phyloP scores from a whole-genome alignment of 1,140 invertebrate genomes.

The Sycophaga agraensis region DNA sequence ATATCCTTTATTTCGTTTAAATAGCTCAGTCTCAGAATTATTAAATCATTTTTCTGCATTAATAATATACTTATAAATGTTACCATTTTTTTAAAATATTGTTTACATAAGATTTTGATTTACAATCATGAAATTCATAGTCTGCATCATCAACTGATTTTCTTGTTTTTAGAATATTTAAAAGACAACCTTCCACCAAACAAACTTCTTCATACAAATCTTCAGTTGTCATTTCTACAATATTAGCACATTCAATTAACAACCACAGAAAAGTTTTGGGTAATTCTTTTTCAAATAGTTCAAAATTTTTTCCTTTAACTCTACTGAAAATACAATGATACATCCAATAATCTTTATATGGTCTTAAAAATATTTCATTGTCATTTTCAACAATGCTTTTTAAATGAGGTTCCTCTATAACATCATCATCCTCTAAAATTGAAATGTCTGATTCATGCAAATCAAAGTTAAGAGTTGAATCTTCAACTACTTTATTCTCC shows the following conservation, averaged over 20 bases:
- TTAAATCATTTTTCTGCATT: too few relatives aligned
- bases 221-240: slow-evolving; percentile 49
- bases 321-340: slow-evolving; percentile 42
- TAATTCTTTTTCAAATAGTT: slow-evolving; percentile 49
- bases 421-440: slow-evolving; percentile 25
- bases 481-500: background rate
- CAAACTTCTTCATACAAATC: slow-evolving; percentile 57
- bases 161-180: slow-evolving; percentile 27
- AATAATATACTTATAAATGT: background rate
- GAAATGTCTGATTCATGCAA: slow-evolving; percentile 29
- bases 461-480: slow-evolving; percentile 12
- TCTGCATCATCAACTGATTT: slow-evolving; percentile 1
- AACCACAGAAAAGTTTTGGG: slow-evolving; percentile 59
- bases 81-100: slow-evolving; percentile 24
- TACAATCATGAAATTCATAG: slow-evolving; percentile 2
- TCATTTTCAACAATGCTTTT: background rate
- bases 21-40: too few relatives aligned
- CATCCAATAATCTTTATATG: slow-evolving; percentile 50
- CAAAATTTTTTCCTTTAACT: slow-evolving; percentile 42
- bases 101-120: background rate
- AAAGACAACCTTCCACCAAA: slow-evolving; percentile 41
- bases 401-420: background rate
- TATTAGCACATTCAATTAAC: slow-evolving; percentile 55
- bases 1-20: too few relatives aligned
- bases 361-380: slow-evolving; percentile 35